A percentile compares a stretch with the other conserved stretches of the same genome.
Evolutionary conservation across 1,140 invertebrate species (phyloP).

Genomic region (Scaptodrosophila lebanonensis): DNA sequence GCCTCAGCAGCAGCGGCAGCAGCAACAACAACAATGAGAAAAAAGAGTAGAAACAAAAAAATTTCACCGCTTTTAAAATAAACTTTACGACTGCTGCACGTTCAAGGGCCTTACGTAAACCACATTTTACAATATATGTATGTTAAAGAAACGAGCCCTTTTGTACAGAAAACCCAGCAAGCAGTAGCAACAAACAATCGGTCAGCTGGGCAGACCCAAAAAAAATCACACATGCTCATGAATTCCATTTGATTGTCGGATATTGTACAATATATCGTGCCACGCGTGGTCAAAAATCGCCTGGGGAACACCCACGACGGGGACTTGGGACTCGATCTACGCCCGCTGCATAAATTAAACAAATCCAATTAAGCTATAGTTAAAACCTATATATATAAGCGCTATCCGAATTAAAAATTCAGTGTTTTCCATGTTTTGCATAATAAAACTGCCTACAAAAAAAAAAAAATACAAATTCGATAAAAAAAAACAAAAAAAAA

Average conservation of each 20-base stretch:
- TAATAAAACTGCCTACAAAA: slow-evolving; percentile 70
- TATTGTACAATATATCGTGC: slow-evolving; percentile 50
- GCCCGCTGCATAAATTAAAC: slow-evolving; percentile 14
- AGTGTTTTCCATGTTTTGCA: slow-evolving; percentile 76
- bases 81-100: slow-evolving; percentile 65
- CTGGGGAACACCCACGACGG: too few species aligned
- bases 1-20: background rate
- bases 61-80: slow-evolving; percentile 27
- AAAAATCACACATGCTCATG: slow-evolving; percentile 35
- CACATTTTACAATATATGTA: slow-evolving; percentile 15
- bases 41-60: slow-evolving; percentile 44
- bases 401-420: slow-evolving; percentile 50
- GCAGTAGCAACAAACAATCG: too few species aligned
- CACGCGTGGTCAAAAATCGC: too few species aligned
- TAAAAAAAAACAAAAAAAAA: slow-evolving; percentile 36
- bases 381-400: too few species aligned
- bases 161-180: slow-evolving; percentile 15
- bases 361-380: slow-evolving; percentile 53
- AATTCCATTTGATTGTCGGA: slow-evolving; percentile 59
- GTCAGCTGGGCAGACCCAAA: slow-evolving; percentile 20
- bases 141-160: slow-evolving; percentile 44
- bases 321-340: slow-evolving; percentile 24
- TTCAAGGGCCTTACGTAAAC: slow-evolving; percentile 70
- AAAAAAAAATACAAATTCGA: slow-evolving; percentile 25
- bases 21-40: background rate